Evolutionary conservation across 2,888 invertebrate species (phyloP), one percentile per base, ranked within the genome.

Genomic region (Sceliomorpha sp.): DNA sequence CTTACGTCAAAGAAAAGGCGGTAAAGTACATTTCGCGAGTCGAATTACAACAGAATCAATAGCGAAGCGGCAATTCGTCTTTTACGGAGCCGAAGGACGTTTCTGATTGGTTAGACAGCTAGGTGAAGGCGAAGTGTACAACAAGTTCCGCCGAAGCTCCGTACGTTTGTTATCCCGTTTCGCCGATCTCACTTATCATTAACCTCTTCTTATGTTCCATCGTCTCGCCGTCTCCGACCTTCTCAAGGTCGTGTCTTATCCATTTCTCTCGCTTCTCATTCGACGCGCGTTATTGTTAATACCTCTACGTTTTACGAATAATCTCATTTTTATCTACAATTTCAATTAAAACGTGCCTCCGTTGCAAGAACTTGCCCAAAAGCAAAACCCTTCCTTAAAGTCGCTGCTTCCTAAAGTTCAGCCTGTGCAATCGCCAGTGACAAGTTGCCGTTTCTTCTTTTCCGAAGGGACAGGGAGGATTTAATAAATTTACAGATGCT

Each of bases 101-200:
- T 78, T 79, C 77, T 81, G 81, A 82, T 81, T 76, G 81, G 79
- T 74, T 77, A 73, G 75, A 74, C 75, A 79, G 83, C 74, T 78
- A 75, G 77, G 76, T 79, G 78, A 80, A 81, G 79, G 82, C 76
- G 62, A 80, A 62, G 74, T 71, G 53, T 48, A 70, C 64, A n/a
- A n/a, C n/a, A 55, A 71, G 64, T 72, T 71, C 59, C 69, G 47
- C 34, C 64, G 56, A 20, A 39, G 55, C 36, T 63, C 55, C 34
- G 32, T 50, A 51, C 34, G 32, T 42, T 55, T 55, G 48, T 56
- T 55, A 29, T 47, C 48, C 36, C 15, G 48, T 39, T 36, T 42
- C 37, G 55, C 29, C 55, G 47, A 47, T 56, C 53, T 55, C 44
- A 42, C 48, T 55, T 56, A 63, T 48, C 32, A 56, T 63, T 47